Percentiles rank a stretch among this genome's conserved stretches.
These are phyloP conservation scores for Cryptotermes secundus DNA, from an alignment of 1,140 invertebrate genomes.

Conservation along the genomic window DNA sequence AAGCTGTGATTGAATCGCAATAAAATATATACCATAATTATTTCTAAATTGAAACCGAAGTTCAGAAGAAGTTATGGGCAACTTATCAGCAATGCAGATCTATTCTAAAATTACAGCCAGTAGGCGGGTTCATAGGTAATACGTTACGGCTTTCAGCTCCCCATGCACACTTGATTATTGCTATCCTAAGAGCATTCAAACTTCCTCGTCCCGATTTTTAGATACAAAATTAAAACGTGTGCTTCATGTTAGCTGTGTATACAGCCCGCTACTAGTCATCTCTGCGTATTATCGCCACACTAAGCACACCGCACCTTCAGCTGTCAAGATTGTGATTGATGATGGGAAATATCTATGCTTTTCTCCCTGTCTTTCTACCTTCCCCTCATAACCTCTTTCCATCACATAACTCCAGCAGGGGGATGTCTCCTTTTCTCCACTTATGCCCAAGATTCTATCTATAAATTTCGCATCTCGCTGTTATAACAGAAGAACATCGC, in stretches of 20 bases:
- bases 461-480: neutral
- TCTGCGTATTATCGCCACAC: neutral
- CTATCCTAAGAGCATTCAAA: no score
- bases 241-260: neutral
- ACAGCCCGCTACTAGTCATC: neutral
- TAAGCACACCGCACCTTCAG: slow-evolving; percentile 1
- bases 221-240: neutral
- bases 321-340: slow-evolving; percentile 11
- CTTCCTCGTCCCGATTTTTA: neutral
- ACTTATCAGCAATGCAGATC: no score
- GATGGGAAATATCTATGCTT: neutral
- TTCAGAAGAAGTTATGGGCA: no score
- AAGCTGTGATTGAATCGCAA: no score
- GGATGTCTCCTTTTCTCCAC: slow-evolving; percentile 10
- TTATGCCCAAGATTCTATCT: slow-evolving; percentile 13
- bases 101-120: no score
- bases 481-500: neutral
- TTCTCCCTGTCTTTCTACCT: neutral
- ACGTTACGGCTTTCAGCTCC: no score
- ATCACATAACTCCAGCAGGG: neutral
- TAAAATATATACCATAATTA: no score
- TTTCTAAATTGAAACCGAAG: no score
- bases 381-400: no score
- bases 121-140: no score
- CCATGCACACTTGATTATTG: no score